These are phyloP conservation scores for Phocoena sinus DNA, from an alignment of 2,113 vertebrate species.

Conservation along the genomic window DNA sequence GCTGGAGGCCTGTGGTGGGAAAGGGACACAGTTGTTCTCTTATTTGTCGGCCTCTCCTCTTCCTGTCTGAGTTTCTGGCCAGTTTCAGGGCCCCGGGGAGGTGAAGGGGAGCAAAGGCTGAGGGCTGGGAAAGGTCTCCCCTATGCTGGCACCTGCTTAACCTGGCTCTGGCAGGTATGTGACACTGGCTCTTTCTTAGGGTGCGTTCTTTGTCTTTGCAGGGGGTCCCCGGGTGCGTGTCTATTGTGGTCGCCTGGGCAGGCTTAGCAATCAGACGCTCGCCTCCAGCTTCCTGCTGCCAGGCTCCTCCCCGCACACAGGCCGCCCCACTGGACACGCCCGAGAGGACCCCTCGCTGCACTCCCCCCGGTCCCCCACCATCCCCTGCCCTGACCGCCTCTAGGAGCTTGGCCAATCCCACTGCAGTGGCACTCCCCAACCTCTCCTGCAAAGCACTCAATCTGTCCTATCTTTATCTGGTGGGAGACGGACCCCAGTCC, in stretches of 20 bases:
- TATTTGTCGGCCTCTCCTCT: background rate
- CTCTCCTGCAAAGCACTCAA: background rate
- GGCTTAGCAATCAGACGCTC: background rate
- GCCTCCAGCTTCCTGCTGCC: background rate
- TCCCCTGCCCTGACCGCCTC: background rate
- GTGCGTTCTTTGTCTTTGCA: background rate
- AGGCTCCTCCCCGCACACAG: background rate
- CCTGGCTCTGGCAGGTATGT: background rate
- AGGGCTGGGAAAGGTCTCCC: background rate
- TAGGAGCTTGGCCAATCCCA: background rate
- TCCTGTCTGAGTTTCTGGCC: background rate
- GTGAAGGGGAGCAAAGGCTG: background rate
- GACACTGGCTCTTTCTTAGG: background rate
- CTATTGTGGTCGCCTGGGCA: background rate
- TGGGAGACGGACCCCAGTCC: background rate
- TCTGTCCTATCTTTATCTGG: background rate
- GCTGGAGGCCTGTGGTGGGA: background rate
- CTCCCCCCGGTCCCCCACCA: background rate
- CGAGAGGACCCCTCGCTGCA: background rate
- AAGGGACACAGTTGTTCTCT: background rate
- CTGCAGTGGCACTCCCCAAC: background rate
- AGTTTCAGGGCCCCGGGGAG: background rate
- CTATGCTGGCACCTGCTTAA: background rate
- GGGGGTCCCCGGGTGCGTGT: background rate
- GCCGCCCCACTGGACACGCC: background rate